Percentiles rank a stretch among this genome's conserved stretches.
Evolutionary conservation across 2,888 invertebrate species (phyloP).

Genomic region (Eulithis testata): DNA sequence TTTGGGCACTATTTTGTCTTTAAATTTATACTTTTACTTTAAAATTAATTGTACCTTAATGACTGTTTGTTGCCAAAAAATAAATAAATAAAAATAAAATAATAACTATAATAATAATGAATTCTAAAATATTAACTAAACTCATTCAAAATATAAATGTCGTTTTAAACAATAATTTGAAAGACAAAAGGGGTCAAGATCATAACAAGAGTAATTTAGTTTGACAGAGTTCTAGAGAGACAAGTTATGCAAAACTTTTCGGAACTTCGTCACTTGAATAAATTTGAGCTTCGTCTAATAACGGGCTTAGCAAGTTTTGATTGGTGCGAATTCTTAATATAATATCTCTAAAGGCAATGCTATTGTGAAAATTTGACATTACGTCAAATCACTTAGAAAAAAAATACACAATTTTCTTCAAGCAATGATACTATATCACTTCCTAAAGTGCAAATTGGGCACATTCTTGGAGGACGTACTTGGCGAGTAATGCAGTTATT

Average conservation of each 20-base stretch:
- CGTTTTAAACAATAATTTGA: constrained; percentile 3
- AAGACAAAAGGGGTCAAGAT: constrained; percentile 42
- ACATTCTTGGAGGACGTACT: too few species aligned
- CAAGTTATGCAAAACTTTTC: constrained; percentile 70
- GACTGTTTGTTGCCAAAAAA: too few species aligned
- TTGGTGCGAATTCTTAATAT: constrained; percentile 65
- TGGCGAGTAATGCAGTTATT: too few species aligned
- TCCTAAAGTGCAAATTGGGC: too few species aligned
- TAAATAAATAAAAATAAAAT: too few species aligned
- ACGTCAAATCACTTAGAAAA: too few species aligned
- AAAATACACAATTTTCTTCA: too few species aligned
- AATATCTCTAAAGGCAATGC: constrained; percentile 28
- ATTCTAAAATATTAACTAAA: not conserved
- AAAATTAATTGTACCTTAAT: too few species aligned
- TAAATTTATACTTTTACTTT: too few species aligned
- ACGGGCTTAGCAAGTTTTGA: constrained; percentile 74
- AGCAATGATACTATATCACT: too few species aligned
- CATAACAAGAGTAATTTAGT: constrained; percentile 71
- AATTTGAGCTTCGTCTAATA: constrained; percentile 70
- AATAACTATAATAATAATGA: too few species aligned
- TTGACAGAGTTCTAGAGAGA: constrained; percentile 68
- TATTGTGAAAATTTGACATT: not conserved
- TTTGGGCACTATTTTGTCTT: too few species aligned
- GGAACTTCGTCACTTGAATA: constrained; percentile 74
- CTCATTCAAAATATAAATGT: not conserved